A percentile compares a stretch with the other conserved stretches of the same genome.
Conservation (phyloP, 2,797 vertebrate genomes). For the Paguma larvata region DNA sequence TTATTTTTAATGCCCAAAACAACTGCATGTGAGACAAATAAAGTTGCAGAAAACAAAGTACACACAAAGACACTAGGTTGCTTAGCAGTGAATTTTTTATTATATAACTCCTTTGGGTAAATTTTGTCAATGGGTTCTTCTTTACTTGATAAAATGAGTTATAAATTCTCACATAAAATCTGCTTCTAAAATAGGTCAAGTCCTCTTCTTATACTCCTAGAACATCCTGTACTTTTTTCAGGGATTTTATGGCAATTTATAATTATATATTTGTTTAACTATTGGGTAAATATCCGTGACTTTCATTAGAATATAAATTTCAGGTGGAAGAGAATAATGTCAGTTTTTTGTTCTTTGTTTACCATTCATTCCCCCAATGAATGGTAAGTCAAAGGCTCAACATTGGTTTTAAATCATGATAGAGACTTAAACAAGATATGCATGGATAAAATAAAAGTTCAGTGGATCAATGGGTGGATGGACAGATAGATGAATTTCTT, state of each 20-base stretch:
- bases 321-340: neutral
- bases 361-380: neutral
- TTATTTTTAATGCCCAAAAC: neutral
- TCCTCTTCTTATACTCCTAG: neutral
- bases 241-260: neutral
- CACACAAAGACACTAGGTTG: neutral
- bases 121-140: neutral
- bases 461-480: neutral
- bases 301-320: neutral
- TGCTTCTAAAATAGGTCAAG: neutral
- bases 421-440: neutral
- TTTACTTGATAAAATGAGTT: neutral
- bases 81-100: neutral
- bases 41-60: neutral
- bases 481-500: neutral
- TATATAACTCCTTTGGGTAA: neutral
- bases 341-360: neutral
- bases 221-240: neutral
- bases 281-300: neutral
- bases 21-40: neutral
- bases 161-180: neutral
- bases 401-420: neutral
- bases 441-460: neutral
- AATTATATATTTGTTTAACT: neutral
- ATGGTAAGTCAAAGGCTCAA: neutral